These are phyloP conservation scores for Cygnus olor DNA, from an alignment of 2,797 vertebrate species.

Conservation along the genomic window DNA sequence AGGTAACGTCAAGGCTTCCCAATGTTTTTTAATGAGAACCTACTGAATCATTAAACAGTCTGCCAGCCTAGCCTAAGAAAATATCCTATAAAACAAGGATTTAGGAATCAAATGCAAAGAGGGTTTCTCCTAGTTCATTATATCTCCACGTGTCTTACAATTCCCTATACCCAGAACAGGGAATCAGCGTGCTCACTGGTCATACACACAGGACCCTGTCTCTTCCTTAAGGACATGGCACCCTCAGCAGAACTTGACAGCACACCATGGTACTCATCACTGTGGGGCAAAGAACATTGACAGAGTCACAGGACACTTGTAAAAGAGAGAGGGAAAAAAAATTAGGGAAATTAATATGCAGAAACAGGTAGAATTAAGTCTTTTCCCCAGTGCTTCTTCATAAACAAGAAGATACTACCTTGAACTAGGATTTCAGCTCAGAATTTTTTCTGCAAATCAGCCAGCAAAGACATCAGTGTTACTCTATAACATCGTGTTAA, in stretches of 20 bases:
- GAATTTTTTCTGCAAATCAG: background rate
- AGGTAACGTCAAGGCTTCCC: background rate
- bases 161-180: background rate
- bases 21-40: background rate
- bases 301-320: background rate
- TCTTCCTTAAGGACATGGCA: background rate
- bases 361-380: background rate
- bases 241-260: background rate
- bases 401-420: background rate
- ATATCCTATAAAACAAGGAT: background rate
- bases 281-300: background rate
- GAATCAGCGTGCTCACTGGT: background rate
- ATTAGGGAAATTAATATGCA: background rate
- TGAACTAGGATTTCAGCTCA: background rate
- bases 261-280: background rate
- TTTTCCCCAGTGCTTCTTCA: background rate
- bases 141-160: background rate
- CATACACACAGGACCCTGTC: accelerated
- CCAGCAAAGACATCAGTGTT: background rate
- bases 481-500: background rate
- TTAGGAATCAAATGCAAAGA: background rate
- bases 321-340: background rate
- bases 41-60: background rate
- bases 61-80: background rate
- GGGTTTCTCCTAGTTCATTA: background rate